These are phyloP conservation scores for Sternarchorhynchus goeldii DNA, from an alignment of 2,797 vertebrate species.

Conservation along the genomic window DNA sequence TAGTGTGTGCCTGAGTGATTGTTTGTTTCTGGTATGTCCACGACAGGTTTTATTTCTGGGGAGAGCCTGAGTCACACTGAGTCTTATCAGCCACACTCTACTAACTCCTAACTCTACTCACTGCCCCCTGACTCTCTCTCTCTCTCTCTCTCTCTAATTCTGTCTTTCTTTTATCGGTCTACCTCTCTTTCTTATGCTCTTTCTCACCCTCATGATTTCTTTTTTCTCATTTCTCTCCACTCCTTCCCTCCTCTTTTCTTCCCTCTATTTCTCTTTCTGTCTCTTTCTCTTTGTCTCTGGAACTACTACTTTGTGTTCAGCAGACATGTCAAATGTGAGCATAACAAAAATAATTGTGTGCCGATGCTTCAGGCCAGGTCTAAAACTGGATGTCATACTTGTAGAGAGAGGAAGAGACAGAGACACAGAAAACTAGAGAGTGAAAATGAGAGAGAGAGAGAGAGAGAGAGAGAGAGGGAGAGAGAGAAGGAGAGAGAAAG, in stretches of 20 bases:
- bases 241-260: neutral
- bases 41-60: neutral
- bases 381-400: conserved; percentile 7
- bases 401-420: conserved; percentile 4
- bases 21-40: conserved; percentile 15
- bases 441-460: neutral
- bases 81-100: conserved; percentile 15
- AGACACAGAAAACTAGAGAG: neutral
- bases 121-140: neutral
- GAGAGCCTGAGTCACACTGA: neutral
- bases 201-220: neutral
- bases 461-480: neutral
- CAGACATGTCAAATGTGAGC: conserved; percentile 9
- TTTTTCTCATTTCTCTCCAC: neutral
- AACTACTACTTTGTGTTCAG: conserved; percentile 20
- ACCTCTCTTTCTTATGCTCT: neutral
- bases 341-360: conserved; percentile 34
- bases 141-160: neutral
- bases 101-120: conserved; percentile 30
- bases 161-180: neutral
- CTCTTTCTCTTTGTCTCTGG: neutral
- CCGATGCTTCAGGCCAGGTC: neutral
- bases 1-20: neutral
- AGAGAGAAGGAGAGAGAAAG: neutral
- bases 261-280: neutral